Base-by-base conservation (phyloP, 2,113 vertebrate species). In the Thryonomys swinderianus region DNA sequence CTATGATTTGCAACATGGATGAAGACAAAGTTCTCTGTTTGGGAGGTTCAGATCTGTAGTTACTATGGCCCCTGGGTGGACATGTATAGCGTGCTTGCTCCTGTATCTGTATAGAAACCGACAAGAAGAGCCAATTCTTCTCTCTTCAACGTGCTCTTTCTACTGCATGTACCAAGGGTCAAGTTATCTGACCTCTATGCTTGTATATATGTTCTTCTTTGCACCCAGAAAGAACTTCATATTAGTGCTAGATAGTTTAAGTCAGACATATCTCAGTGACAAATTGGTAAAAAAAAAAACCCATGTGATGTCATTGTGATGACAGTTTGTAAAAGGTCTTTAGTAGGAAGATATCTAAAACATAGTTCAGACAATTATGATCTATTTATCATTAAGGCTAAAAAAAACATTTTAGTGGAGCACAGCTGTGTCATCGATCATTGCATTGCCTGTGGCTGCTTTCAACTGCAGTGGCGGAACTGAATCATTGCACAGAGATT, bases 261-360 rank as follows among this genome's bases (percentile, higher is more conserved):
- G 45, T 48, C 40, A 30, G 30, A 82, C 30, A 12, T 27, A 64
- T 34, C 40, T 85, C 32, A 85, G 23, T 55, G 71, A 12, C 59
- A 87, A 90, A 21, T 80, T 93, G 87, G 84, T 55, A 55, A 55
- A 83, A 53, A 53, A n/a, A n/a, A n/a, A n/a, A n/a, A n/a, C n/a
- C n/a, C 25, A 0, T 73, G 71, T 73, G 71, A 7, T 27, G 71
- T 14, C 2, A 27, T 14, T 76, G 74, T 80, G 67, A 48, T 32
- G 23, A 73, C 42, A 86, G 13, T 18, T 14, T 61, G 61, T 32
- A 51, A 66, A 95, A 95, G 13, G 30, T 40, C 40, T 87, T 84
- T 81, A 83, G n/a, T 27, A 59, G 67, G 23, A 86, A 61, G 83
- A 53, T 37, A 92, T 78, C 17, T 81, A 73, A 90, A 86, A 55